A percentile compares a stretch with the other conserved stretches of the same genome.
phyloP scores from a whole-genome alignment of 2,113 vertebrate species.

The Chamaea fasciata region DNA sequence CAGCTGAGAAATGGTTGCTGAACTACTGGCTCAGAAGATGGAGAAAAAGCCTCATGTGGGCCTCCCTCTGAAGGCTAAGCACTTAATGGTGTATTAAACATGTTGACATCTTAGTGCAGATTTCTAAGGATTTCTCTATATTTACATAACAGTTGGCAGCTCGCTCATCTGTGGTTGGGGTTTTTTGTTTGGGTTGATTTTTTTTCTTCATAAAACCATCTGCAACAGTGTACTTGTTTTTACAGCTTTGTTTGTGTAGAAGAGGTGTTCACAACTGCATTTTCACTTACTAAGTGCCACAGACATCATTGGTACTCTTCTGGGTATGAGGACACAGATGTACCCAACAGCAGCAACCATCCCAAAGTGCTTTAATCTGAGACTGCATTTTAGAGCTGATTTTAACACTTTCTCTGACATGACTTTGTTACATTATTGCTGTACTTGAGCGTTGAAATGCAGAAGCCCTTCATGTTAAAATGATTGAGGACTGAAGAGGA shows the following conservation, averaged over 20 bases:
- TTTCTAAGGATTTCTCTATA: slow-evolving; percentile 33
- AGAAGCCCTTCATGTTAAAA: neutral
- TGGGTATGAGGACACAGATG: neutral
- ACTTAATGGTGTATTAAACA: neutral
- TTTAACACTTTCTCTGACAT: neutral
- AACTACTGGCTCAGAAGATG: neutral
- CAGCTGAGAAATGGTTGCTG: slow-evolving; percentile 12
- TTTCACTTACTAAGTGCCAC: neutral
- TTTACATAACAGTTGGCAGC: neutral
- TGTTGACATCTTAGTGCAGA: neutral
- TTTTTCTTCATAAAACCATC: neutral
- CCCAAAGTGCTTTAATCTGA: neutral
- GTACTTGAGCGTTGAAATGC: neutral
- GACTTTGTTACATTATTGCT: neutral
- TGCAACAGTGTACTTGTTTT: neutral
- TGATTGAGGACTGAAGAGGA: neutral
- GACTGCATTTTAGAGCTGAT: neutral
- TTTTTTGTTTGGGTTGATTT: neutral
- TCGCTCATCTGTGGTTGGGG: neutral
- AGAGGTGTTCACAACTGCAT: neutral
- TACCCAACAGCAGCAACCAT: neutral
- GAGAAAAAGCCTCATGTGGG: neutral
- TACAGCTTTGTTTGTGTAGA: neutral
- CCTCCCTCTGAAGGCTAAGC: neutral
- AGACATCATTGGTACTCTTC: neutral